Conservation (phyloP, 92 coral and sea anemone genomes). For the Palythoa grandiflora region DNA sequence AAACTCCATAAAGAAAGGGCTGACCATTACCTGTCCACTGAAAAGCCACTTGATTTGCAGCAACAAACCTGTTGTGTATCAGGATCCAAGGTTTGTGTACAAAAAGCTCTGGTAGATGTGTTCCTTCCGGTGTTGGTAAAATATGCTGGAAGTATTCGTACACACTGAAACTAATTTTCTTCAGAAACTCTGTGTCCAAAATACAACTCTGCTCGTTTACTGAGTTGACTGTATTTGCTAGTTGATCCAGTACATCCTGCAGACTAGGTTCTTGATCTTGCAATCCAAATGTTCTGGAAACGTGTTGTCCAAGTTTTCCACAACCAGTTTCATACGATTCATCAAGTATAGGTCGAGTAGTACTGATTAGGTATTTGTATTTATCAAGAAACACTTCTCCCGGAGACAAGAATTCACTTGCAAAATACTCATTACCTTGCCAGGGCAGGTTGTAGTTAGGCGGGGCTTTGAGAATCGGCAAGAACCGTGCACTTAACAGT, state of each 20-base stretch:
- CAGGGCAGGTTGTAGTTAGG: constrained; percentile 82
- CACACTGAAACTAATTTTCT: constrained; percentile 75
- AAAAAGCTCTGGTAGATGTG: constrained; percentile 68
- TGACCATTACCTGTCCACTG: constrained; percentile 87
- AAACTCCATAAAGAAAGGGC: constrained; percentile 86
- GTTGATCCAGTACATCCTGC: constrained; percentile 81
- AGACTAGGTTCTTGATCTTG: constrained; percentile 55
- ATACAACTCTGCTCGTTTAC: constrained; percentile 53
- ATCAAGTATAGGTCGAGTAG: constrained; percentile 84
- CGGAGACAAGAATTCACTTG: constrained; percentile 64
- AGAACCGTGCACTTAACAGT: constrained; percentile 74
- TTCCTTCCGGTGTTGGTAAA: constrained; percentile 72
- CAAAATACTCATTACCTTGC: constrained; percentile 74
- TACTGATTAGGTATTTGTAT: constrained; percentile 73
- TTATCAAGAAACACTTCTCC: constrained; percentile 70
- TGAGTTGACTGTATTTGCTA: constrained; percentile 77
- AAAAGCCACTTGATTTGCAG: constrained; percentile 85
- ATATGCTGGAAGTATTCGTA: constrained; percentile 81
- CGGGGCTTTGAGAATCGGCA: constrained; percentile 80
- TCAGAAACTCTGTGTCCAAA: constrained; percentile 64
- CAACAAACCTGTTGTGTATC: constrained; percentile 77
- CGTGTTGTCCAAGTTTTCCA: constrained; percentile 77
- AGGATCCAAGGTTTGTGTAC: constrained; percentile 87
- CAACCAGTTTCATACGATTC: constrained; percentile 89
- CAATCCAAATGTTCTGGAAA: constrained; percentile 75